phyloP scores from a whole-genome alignment of 2,797 vertebrate species.

The Pangasius larnaudii region DNA sequence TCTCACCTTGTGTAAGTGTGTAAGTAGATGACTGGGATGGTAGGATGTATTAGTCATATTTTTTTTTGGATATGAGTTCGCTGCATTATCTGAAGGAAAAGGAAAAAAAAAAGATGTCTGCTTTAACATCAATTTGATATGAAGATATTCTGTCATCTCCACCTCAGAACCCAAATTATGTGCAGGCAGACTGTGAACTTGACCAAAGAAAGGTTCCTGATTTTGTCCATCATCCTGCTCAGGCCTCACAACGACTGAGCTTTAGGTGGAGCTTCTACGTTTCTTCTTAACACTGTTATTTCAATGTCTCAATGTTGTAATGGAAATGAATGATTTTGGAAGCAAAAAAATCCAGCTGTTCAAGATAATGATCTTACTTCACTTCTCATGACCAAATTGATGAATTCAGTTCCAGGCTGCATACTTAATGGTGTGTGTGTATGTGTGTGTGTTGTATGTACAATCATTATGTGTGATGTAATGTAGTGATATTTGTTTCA shows the following conservation, averaged over 20 bases:
- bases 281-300: slow-evolving; percentile 5
- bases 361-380: slow-evolving; percentile 53
- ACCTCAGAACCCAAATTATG: not conserved
- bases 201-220: not conserved
- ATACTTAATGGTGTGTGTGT: slow-evolving; percentile 39
- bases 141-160: not conserved
- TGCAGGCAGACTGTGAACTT: not conserved
- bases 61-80: slow-evolving; percentile 4
- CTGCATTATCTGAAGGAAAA: not conserved
- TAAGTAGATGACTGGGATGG: slow-evolving; percentile 18
- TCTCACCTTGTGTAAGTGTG: slow-evolving; percentile 29
- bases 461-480: slow-evolving; percentile 63
- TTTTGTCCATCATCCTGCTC: slow-evolving; percentile 4
- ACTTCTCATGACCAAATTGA: slow-evolving; percentile 49
- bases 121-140: slow-evolving; percentile 13
- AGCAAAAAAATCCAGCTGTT: slow-evolving; percentile 56
- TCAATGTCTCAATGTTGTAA: slow-evolving; percentile 30
- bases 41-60: slow-evolving; percentile 10
- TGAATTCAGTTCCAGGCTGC: slow-evolving; percentile 51
- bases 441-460: slow-evolving; percentile 45
- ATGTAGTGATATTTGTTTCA: slow-evolving; percentile 47
- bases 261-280: slow-evolving; percentile 3
- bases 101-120: not conserved
- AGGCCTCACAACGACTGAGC: not conserved
- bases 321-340: slow-evolving; percentile 53